Base-by-base conservation (phyloP, 2,888 invertebrate species). In the Clivina fossor region DNA sequence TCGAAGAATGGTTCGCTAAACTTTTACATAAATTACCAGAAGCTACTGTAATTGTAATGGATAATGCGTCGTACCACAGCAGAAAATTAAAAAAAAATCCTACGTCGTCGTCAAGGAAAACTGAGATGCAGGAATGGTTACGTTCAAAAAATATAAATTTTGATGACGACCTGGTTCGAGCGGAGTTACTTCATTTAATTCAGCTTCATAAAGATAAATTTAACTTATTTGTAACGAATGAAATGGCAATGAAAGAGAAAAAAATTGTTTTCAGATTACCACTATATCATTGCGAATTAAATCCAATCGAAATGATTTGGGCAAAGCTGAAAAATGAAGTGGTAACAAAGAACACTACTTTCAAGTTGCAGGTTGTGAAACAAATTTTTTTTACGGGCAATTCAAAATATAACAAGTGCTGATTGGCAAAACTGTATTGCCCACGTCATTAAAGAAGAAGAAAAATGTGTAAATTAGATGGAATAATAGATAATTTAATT, bases 251-350 rank as follows among this genome's bases (percentile, higher is more conserved):
- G 33, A 59, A 57, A n/a, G 19, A 63, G 37, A 63, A 64, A 30
- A 63, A 63, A 44, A 63, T 63, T 30, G 62, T 65, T 1, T 48
- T 66, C 8, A 59, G 62, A 35, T 51, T 66, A 60, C 66, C 65
- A 33, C 65, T 67, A 2, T 66, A 65, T 33, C 59, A 65, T 44
- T 65, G n/a, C n/a, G n/a, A n/a, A n/a, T n/a, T n/a, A n/a, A n/a
- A n/a, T n/a, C n/a, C n/a, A n/a, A n/a, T n/a, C n/a, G 65, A 66
- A 58, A 56, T 62, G 19, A 62, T 64, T 32, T 53, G 58, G 49
- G 44, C 51, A 7, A 55, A 60, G 41, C 30, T 53, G 2, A 56
- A 41, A 38, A 56, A 11, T 51, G 47, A n/a, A n/a, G n/a, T n/a
- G n/a, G n/a, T n/a, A n/a, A n/a, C n/a, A n/a, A n/a, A n/a, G n/a